Percentiles rank a stretch among this genome's conserved stretches.
Evolutionary conservation across 2,113 vertebrate species (phyloP).

Genomic region (Rissa tridactyla): DNA sequence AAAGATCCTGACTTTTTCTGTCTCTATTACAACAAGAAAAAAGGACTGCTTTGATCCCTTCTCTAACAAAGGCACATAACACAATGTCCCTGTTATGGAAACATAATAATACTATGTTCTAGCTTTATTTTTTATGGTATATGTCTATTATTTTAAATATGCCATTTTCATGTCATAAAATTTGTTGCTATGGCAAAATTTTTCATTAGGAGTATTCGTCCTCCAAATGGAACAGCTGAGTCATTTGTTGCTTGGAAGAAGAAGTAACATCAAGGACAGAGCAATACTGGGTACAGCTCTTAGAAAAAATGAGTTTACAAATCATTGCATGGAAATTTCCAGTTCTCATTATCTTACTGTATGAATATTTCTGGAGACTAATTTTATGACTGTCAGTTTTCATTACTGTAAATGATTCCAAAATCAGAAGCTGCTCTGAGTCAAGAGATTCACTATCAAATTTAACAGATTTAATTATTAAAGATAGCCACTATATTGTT

Average conservation of each 20-base stretch:
- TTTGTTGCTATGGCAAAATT: neutral
- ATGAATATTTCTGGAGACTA: neutral
- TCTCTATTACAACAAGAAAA: neutral
- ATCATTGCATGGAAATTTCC: neutral
- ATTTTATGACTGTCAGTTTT: slow-evolving; percentile 4
- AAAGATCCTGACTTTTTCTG: neutral
- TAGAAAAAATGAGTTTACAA: neutral
- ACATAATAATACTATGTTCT: neutral
- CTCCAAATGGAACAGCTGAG: neutral
- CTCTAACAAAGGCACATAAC: neutral
- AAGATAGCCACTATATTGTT: neutral
- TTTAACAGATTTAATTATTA: neutral
- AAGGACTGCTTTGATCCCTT: neutral
- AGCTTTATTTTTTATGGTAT: neutral
- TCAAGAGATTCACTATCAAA: neutral
- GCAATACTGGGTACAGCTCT: neutral
- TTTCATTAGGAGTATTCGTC: neutral
- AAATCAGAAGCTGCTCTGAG: neutral
- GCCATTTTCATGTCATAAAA: neutral
- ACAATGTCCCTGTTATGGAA: neutral
- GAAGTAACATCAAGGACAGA: neutral
- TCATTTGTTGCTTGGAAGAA: neutral
- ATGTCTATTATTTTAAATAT: neutral
- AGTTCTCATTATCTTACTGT: neutral
- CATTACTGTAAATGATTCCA: neutral